A percentile compares a stretch with the other conserved stretches of the same genome.
phyloP scores from a whole-genome alignment of 2,888 invertebrate species.

The Caenorhabditis japonica region DNA sequence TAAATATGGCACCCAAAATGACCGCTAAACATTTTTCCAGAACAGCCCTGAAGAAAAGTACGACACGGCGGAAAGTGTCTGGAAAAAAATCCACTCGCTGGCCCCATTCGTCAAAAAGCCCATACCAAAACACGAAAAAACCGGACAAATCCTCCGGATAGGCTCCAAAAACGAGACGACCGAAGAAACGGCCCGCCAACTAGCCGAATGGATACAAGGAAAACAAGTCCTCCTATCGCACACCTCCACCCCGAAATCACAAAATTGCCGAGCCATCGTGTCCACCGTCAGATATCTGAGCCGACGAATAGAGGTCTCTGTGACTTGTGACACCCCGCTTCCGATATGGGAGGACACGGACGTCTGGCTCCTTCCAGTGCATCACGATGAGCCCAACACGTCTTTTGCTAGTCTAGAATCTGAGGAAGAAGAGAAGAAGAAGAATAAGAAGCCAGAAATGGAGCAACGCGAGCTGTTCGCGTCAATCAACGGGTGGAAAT shows the following conservation, averaged over 20 bases:
- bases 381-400: background rate
- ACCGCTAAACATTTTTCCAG: no score
- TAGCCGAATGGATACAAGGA: slow-evolving; percentile 6
- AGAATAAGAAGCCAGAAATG: background rate
- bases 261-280: slow-evolving; percentile 9
- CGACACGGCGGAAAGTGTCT: no score
- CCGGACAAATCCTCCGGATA: background rate
- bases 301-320: slow-evolving; percentile 10
- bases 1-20: no score
- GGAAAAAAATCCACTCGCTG: background rate
- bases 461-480: slow-evolving; percentile 20
- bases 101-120: slow-evolving; percentile 11
- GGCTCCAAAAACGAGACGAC: slow-evolving; percentile 21
- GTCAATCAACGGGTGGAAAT: slow-evolving; percentile 27
- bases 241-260: background rate
- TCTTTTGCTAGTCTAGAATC: background rate
- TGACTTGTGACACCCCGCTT: background rate
- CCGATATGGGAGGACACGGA: slow-evolving; percentile 46
- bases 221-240: slow-evolving; percentile 25
- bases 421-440: background rate
- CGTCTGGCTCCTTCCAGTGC: slow-evolving; percentile 23
- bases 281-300: background rate
- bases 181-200: background rate
- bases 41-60: no score
- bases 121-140: no score